Evolutionary conservation across 2,888 invertebrate species (phyloP).

Genomic region (Trichogramma dendrolimi): DNA sequence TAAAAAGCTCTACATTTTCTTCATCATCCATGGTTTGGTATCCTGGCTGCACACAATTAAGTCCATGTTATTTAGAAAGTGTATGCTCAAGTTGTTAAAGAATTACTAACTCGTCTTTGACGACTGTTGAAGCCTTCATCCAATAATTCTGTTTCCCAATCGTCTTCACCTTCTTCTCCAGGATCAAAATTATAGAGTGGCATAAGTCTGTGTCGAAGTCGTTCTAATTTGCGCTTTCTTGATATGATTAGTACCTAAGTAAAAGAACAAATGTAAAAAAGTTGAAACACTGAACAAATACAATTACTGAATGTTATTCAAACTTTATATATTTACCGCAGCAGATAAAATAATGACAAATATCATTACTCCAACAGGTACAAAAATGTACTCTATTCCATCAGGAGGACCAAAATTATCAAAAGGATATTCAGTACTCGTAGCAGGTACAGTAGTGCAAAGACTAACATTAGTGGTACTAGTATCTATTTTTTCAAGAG

Average conservation of each 20-base stretch:
- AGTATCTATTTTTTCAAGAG: slow-evolving; percentile 24
- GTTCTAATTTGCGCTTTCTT: slow-evolving; percentile 56
- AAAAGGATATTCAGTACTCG: slow-evolving; percentile 42
- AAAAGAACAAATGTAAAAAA: not conserved
- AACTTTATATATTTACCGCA: slow-evolving; percentile 38
- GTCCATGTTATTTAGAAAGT: slow-evolving; percentile 35
- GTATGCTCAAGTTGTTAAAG: slow-evolving; percentile 30
- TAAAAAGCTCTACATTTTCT: slow-evolving; percentile 47
- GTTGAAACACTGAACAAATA: not conserved
- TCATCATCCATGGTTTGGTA: slow-evolving; percentile 49
- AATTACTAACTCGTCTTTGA: slow-evolving; percentile 45
- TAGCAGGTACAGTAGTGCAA: slow-evolving; percentile 33
- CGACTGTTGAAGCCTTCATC: slow-evolving; percentile 46
- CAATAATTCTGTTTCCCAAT: slow-evolving; percentile 64
- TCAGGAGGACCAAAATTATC: slow-evolving; percentile 49
- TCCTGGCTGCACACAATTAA: slow-evolving; percentile 44
- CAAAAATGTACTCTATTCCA: slow-evolving; percentile 50
- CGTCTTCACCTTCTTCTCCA: slow-evolving; percentile 63
- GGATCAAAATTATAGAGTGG: slow-evolving; percentile 67
- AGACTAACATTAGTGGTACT: slow-evolving; percentile 22
- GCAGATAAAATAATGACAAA: slow-evolving; percentile 48
- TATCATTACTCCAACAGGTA: slow-evolving; percentile 49
- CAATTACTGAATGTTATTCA: not conserved
- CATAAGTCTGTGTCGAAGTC: slow-evolving; percentile 62
- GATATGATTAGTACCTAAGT: slow-evolving; percentile 56